Evolutionary conservation across 2,888 invertebrate species (phyloP).

Genomic region (Harpalus rubripes): DNA sequence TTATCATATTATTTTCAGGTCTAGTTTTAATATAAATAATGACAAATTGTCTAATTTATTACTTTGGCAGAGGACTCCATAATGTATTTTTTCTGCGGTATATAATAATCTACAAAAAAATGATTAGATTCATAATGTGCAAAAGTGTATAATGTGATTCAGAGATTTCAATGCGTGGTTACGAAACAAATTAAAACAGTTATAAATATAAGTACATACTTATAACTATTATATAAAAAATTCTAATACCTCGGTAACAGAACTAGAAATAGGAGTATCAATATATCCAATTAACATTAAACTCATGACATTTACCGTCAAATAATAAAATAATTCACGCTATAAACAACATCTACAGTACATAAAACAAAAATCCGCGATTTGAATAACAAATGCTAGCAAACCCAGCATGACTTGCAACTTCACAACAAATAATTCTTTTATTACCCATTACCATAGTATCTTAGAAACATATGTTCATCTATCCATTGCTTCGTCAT

Average conservation of each 20-base stretch:
- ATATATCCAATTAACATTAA: slow-evolving; percentile 3
- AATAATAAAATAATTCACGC: slow-evolving; percentile 6
- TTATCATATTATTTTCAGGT: no score
- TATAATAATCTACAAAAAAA: no score
- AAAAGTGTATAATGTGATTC: no score
- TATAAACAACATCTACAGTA: slow-evolving; percentile 4
- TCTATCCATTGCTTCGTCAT: neutral
- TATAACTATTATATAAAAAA: no score
- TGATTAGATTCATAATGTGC: no score
- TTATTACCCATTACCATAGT: slow-evolving; percentile 11
- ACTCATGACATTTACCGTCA: neutral
- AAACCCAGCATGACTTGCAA: slow-evolving; percentile 34
- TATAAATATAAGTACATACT: no score
- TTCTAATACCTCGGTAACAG: neutral
- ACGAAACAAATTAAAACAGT: no score
- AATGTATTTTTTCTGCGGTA: no score
- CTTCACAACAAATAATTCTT: slow-evolving; percentile 28
- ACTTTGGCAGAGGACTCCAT: no score
- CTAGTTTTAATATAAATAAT: no score
- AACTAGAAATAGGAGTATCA: neutral
- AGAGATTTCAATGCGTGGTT: no score
- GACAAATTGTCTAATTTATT: no score
- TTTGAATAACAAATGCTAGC: slow-evolving; percentile 30
- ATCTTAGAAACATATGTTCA: slow-evolving; percentile 1
- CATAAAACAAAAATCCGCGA: slow-evolving; percentile 15